Base-by-base conservation (phyloP, 64 coral and sea anemone genomes). In the Montipora efflorescens region DNA sequence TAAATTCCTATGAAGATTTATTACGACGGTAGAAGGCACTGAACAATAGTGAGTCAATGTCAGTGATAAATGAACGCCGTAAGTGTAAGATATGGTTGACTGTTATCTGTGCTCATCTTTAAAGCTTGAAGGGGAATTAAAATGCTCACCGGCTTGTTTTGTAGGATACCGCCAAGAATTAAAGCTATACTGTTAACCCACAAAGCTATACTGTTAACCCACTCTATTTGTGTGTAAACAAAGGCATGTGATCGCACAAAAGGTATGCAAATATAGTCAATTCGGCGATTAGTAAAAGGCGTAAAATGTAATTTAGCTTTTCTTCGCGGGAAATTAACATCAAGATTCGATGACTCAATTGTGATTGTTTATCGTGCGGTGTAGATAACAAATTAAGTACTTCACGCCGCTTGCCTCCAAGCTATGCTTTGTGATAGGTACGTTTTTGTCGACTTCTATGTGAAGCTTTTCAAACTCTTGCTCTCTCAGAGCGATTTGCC, bases 211-310 rank as follows among this genome's bases (percentile, higher is more conserved):
- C 93, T 92, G 84, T 92, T 89, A 59, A 89, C 52, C 84, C 89
- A 92, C 80, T 97, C 84, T 92, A 28, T 92, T 87, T 88, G 84
- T 79, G 80, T 62, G 93, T 97, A 97, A 97, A 97, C 96, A 97
- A 95, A 91, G 50, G 96, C 82, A 89, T 97, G 87, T 90, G 95
- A 94, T 91, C 64, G 20, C 55, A 88, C 92, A 92, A 91, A 84
- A 67, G 79, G 74, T 94, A 96, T 96, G 91, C 91, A 96, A 94
- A 96, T 91, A 94, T 7, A 92, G 90, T 88, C 82, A 96, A 93
- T 90, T 68, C 61, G 86, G 76, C 68, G 87, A 96, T 95, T 95
- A 95, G 88, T 49, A 64, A 19, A 79, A 57, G 80, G 80, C 90
- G 93, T 95, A 90, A 90, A 64, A 86, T 90, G 82, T 87, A 90